Percentiles rank a stretch among this genome's conserved stretches.
Conservation (phyloP, 2,113 vertebrate species). For the rat (Rattus norvegicus) region GRCr8 NC_086021.1:131898001-131898500, state of each 20-base stretch:
- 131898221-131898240: not conserved
- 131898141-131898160: not conserved
- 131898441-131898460: not conserved
- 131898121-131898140: not conserved
- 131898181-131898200: slow-evolving; percentile 13
- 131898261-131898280: slow-evolving; percentile 1
- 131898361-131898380: not conserved
- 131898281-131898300: not conserved
- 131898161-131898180: not conserved
- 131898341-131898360: not conserved
- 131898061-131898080: not conserved
- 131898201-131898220: slow-evolving; percentile 42
- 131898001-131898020: slow-evolving; percentile 40
- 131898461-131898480: not conserved
- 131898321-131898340: slow-evolving; percentile 8
- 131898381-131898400: not conserved
- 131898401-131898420: not conserved
- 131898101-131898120: slow-evolving; percentile 20
- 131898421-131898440: not conserved
- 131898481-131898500: slow-evolving; percentile 25
- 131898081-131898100: not conserved
- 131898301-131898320: slow-evolving; percentile 14
- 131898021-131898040: slow-evolving; percentile 24
- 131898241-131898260: slow-evolving; percentile 5
- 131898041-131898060: not conserved